Conservation (phyloP, 1,140 invertebrate genomes). For the Akabosia matsudoensis region DNA sequence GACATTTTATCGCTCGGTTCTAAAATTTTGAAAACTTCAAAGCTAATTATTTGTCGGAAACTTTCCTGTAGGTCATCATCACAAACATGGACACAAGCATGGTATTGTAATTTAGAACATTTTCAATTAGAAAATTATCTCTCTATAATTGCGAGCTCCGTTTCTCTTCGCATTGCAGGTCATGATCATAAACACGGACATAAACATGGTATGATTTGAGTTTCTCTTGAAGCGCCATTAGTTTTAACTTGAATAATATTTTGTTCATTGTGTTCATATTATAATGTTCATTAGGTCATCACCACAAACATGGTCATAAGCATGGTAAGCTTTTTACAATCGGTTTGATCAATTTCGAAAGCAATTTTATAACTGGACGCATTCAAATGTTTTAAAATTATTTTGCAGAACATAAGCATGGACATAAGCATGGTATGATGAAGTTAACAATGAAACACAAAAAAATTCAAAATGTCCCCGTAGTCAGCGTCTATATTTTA, state of each 20-base stretch:
- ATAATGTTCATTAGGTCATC: neutral
- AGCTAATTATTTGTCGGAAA: neutral
- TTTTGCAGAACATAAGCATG: too few relatives aligned
- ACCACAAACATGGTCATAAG: constrained; percentile 13
- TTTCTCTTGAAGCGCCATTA: too few relatives aligned
- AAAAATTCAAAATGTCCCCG: too few relatives aligned
- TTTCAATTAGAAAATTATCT: too few relatives aligned
- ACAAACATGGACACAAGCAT: constrained; percentile 17
- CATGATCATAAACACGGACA: constrained; percentile 3
- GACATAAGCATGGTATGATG: constrained; percentile 7
- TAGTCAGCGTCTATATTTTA: too few relatives aligned
- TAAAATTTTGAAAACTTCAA: neutral
- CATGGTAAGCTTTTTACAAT: neutral
- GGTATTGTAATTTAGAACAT: too few relatives aligned
- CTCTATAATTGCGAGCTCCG: too few relatives aligned
- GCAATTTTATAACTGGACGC: too few relatives aligned
- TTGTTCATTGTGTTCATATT: neutral
- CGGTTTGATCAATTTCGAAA: too few relatives aligned
- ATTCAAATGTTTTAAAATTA: too few relatives aligned
- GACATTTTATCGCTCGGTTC: too few relatives aligned
- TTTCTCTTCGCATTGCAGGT: too few relatives aligned
- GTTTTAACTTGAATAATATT: neutral
- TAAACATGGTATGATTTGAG: neutral
- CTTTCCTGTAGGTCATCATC: neutral
- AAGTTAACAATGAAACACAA: neutral